These are phyloP conservation scores for Neolamprologus kungweensis DNA, from an alignment of 2,113 vertebrate genomes.

Conservation along the genomic window DNA sequence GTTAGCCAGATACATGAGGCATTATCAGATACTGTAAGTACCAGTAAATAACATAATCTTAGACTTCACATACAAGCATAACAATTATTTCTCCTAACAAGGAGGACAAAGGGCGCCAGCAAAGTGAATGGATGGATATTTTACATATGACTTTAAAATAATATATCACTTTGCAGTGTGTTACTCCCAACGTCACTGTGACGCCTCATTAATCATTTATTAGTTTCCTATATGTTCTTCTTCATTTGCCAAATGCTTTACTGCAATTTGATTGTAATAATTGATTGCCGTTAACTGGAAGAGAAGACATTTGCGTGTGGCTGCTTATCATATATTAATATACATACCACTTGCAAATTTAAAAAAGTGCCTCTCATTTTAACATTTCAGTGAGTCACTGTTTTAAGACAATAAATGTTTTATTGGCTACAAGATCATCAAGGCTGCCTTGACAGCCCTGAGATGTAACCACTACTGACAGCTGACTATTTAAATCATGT, in stretches of 20 bases:
- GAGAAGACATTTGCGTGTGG: not conserved
- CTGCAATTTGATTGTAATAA: not conserved
- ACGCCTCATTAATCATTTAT: not conserved
- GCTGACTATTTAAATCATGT: not conserved
- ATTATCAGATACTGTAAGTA: not conserved
- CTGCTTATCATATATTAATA: not conserved
- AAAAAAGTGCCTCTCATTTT: not conserved
- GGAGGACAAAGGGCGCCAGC: not conserved
- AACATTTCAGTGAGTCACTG: not conserved
- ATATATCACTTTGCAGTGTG: not conserved
- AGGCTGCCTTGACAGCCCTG: not conserved
- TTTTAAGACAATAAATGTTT: slow-evolving; percentile 1
- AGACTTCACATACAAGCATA: not conserved
- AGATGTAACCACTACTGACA: not conserved
- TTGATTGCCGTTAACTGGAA: not conserved
- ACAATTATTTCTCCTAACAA: not conserved
- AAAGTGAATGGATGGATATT: not conserved
- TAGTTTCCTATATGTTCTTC: not conserved
- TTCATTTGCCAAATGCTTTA: not conserved
- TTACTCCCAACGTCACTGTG: not conserved
- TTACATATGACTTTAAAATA: not conserved
- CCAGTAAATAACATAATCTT: not conserved
- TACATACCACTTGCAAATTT: not conserved
- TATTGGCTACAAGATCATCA: not conserved
- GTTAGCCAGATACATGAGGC: not conserved